Percentiles rank a stretch among this genome's conserved stretches.
These are phyloP conservation scores for Gerris buenoi DNA, from an alignment of 1,140 invertebrate species.

Conservation along the genomic window DNA sequence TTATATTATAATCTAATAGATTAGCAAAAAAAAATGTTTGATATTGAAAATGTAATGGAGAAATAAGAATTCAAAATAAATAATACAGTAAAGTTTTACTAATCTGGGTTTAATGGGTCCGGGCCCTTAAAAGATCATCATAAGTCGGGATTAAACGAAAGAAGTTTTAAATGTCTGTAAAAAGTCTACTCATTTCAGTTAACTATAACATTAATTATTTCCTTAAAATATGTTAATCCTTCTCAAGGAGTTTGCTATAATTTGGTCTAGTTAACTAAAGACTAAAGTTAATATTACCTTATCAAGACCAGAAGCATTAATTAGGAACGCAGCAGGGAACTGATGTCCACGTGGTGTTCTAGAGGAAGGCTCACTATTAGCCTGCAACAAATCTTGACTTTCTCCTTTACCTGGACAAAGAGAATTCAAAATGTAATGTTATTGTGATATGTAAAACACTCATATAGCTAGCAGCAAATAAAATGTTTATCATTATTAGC, in stretches of 20 bases:
- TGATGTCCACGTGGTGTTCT: constrained; percentile 57
- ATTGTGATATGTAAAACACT: too few species aligned
- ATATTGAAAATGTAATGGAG: too few species aligned
- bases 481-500: too few species aligned
- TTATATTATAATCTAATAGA: too few species aligned
- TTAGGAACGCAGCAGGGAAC: constrained; percentile 75
- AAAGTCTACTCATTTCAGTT: background rate
- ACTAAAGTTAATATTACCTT: constrained; percentile 39
- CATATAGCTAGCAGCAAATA: too few species aligned
- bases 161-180: background rate
- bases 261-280: constrained; percentile 9
- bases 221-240: background rate
- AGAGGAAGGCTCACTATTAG: constrained; percentile 50
- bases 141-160: background rate
- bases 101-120: too few species aligned
- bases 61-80: too few species aligned
- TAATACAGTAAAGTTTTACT: background rate
- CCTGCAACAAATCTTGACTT: constrained; percentile 79
- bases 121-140: background rate
- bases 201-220: background rate
- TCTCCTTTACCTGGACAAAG: constrained; percentile 34
- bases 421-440: too few species aligned
- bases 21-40: too few species aligned
- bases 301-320: constrained; percentile 71
- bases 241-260: background rate